These are phyloP conservation scores for Pardalotus punctatus DNA, from an alignment of 2,113 vertebrate species.

Conservation along the genomic window DNA sequence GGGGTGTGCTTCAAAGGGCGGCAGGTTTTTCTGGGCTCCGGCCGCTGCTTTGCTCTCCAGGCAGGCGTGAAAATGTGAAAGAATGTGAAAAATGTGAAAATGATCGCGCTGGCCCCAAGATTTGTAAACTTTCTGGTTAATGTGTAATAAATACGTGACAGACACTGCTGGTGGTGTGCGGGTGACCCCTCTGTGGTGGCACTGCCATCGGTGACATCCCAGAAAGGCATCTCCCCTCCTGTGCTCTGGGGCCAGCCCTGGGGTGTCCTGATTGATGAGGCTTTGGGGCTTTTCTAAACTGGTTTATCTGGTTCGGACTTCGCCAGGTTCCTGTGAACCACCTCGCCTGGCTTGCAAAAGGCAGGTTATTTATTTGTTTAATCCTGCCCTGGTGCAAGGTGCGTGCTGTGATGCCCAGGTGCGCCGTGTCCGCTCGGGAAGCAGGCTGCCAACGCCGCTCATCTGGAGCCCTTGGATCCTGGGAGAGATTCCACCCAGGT, in stretches of 20 bases:
- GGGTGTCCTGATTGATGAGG: neutral
- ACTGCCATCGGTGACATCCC: neutral
- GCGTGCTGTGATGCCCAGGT: neutral
- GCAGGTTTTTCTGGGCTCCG: slow-evolving; percentile 16
- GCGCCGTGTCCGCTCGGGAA: neutral
- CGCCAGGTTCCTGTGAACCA: accelerated
- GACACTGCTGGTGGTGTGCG: neutral
- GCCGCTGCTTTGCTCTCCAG: slow-evolving; percentile 8
- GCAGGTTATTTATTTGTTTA: neutral
- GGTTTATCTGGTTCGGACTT: slow-evolving; percentile 20
- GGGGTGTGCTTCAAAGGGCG: neutral
- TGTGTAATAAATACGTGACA: slow-evolving; percentile 28
- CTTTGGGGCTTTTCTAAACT: neutral
- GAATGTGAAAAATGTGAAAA: slow-evolving; percentile 61
- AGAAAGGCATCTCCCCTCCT: neutral
- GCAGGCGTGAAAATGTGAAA: slow-evolving; percentile 44
- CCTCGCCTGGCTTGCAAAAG: neutral
- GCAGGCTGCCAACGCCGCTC: accelerated
- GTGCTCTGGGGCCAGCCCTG: neutral
- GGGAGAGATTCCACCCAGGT: neutral
- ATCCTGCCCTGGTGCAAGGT: neutral
- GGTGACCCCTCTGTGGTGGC: neutral
- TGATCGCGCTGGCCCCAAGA: slow-evolving; percentile 27
- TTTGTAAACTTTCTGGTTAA: slow-evolving; percentile 55
- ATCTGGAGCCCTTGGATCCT: neutral